Conservation (phyloP, 1,140 invertebrate genomes). For the Calephelis nemesis region DNA sequence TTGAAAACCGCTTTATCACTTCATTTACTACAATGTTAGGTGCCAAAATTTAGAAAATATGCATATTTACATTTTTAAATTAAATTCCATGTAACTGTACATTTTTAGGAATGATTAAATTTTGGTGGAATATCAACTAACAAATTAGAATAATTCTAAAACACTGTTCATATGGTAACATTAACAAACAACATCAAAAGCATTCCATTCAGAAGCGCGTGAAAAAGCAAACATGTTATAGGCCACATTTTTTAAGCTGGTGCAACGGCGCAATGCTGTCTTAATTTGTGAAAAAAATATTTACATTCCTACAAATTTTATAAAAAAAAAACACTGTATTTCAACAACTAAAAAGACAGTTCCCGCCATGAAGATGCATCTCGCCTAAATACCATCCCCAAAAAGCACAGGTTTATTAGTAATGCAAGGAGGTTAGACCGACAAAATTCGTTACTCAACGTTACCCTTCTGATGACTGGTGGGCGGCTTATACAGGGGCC, state of each 20-base stretch:
- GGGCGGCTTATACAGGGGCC: slow-evolving; percentile 65
- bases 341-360: slow-evolving; percentile 38
- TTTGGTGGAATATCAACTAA: neutral
- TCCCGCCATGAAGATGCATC: slow-evolving; percentile 42
- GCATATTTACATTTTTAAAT: neutral
- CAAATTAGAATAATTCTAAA: neutral
- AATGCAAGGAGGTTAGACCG: slow-evolving; percentile 48
- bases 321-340: slow-evolving; percentile 31
- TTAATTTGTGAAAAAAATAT: slow-evolving; percentile 34
- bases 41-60: neutral
- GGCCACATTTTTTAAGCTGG: neutral
- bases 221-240: neutral
- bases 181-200: slow-evolving; percentile 2
- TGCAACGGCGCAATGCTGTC: slow-evolving; percentile 44
- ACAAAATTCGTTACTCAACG: slow-evolving; percentile 51
- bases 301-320: neutral
- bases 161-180: too few relatives aligned
- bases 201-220: neutral
- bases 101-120: neutral
- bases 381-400: slow-evolving; percentile 60
- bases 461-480: slow-evolving; percentile 74
- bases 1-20: too few relatives aligned
- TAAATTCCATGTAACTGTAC: neutral
- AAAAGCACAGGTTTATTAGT: slow-evolving; percentile 61
- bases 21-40: too few relatives aligned